Base-by-base conservation (phyloP, 2,888 invertebrate genomes). In the Brenthis daphne region DNA sequence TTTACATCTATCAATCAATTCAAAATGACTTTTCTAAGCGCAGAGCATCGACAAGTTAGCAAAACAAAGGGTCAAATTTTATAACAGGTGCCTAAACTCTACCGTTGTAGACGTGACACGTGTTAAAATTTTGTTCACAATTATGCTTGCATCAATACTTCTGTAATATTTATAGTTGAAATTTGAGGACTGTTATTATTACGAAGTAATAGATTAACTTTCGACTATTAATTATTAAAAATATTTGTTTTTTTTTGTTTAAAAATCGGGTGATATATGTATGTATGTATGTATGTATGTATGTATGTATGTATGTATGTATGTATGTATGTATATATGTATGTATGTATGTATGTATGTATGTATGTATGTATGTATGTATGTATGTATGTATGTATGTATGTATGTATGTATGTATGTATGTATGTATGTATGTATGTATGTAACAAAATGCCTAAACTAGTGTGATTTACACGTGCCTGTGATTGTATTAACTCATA, bases 41-140 rank as follows among this genome's bases (percentile, higher is more conserved):
- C 20, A 56, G 43, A 57, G 43, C 48, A 68, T 67, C 61, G 64
- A 68, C 64, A 65, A 55, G 67, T 73, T 78, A 76, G 61, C 73
- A 80, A 79, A 83, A 86, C 86, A 85, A 82, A 75, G 74, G 77
- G 68, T 77, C 74, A 73, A 75, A 76, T 74, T 74, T 64, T 68
- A 63, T 64, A 65, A 43, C 11, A 43, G 37, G 60, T 61, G 64
- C 61, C 68, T 61, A 70, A 67, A 29, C 48, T 65, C 71, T 69
- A 72, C 67, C 72, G 64, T 69, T 54, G 70, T 55, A 73, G 68
- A 69, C 58, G 57, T 70, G 72, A 72, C 77, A 74, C 76, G 74
- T 74, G 76, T 72, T 43, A 72, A 73, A 47, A 64, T 55, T 71
- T 71, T 72, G 68, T 65, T 73, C 68, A 66, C 58, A 61, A 67